Evolutionary conservation across 2,113 vertebrate species (phyloP).

Genomic region (Nesospiza acunhae): DNA sequence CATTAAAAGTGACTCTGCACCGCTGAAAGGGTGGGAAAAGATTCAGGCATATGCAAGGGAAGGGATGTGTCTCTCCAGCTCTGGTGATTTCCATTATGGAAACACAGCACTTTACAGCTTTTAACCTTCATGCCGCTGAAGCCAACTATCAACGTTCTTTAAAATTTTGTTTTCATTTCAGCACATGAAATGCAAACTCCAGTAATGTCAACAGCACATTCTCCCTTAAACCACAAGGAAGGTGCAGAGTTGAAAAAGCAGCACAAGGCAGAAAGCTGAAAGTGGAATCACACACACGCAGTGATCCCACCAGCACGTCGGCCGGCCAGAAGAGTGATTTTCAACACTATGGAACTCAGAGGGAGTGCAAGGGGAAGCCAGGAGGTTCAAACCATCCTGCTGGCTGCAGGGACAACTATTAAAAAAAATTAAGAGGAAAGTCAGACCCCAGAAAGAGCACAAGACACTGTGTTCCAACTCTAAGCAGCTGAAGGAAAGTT

Average conservation of each 20-base stretch:
- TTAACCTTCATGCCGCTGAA: not conserved
- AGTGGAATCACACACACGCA: not conserved
- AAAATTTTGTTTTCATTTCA: not conserved
- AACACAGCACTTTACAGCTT: not conserved
- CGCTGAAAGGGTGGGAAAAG: conserved; percentile 50
- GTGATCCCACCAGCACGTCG: not conserved
- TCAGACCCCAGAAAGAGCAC: conserved; percentile 44
- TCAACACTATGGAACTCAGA: not conserved
- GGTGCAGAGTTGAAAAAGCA: not conserved
- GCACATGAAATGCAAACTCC: not conserved
- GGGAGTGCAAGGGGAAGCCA: not conserved
- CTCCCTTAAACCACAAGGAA: not conserved
- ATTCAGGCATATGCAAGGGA: conserved; percentile 38
- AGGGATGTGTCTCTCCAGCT: conserved; percentile 11
- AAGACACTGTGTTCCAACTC: conserved; percentile 70
- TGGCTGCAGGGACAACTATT: conserved; percentile 40
- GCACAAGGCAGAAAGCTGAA: not conserved
- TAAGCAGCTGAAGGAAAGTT: conserved; percentile 79
- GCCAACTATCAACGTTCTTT: not conserved
- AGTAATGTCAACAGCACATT: not conserved
- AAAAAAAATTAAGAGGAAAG: conserved; percentile 60
- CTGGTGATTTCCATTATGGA: conserved; percentile 17
- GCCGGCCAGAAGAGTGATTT: not conserved
- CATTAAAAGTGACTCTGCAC: conserved; percentile 67
- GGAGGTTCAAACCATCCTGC: not conserved